A percentile compares a stretch with the other conserved stretches of the same genome.
These are phyloP conservation scores for Drosophila truncata DNA, from an alignment of 1,140 invertebrate genomes.

Conservation along the genomic window DNA sequence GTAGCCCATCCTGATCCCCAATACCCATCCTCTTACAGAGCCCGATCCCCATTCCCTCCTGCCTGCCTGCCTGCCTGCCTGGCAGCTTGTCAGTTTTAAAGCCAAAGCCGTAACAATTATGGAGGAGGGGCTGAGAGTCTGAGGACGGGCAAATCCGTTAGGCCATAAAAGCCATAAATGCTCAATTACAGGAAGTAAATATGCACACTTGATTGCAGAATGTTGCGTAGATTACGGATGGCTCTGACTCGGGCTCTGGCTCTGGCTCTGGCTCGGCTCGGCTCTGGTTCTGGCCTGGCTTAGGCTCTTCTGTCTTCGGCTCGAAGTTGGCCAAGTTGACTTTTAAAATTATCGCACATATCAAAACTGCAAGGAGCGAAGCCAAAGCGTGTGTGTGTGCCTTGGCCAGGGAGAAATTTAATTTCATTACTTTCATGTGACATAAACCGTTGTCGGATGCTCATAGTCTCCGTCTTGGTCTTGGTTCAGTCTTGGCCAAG, in stretches of 20 bases:
- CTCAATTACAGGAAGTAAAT: slow-evolving; percentile 84
- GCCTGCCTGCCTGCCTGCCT: too few relatives aligned
- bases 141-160: slow-evolving; percentile 69
- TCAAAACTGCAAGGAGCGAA: slow-evolving; percentile 46
- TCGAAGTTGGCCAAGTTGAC: slow-evolving; percentile 61
- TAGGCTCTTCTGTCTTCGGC: slow-evolving; percentile 20
- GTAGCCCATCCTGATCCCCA: not conserved
- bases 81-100: slow-evolving; percentile 47
- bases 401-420: slow-evolving; percentile 68
- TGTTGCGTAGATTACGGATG: slow-evolving; percentile 72
- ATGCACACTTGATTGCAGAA: slow-evolving; percentile 82
- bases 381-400: slow-evolving; percentile 33
- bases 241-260: slow-evolving; percentile 1
- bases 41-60: not conserved
- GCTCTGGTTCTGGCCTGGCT: slow-evolving; percentile 20
- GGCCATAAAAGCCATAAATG: slow-evolving; percentile 83
- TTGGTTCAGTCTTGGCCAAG: slow-evolving; percentile 45
- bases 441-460: slow-evolving; percentile 74
- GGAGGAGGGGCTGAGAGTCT: slow-evolving; percentile 24
- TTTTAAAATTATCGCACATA: slow-evolving; percentile 80
- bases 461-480: slow-evolving; percentile 35
- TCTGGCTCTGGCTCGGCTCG: slow-evolving; percentile 12
- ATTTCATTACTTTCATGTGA: slow-evolving; percentile 83
- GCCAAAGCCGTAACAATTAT: slow-evolving; percentile 78
- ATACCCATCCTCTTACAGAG: not conserved